Evolutionary conservation across 2,888 invertebrate species (phyloP), one percentile per base, ranked within the genome.

Genomic region (Melieria picta): DNA sequence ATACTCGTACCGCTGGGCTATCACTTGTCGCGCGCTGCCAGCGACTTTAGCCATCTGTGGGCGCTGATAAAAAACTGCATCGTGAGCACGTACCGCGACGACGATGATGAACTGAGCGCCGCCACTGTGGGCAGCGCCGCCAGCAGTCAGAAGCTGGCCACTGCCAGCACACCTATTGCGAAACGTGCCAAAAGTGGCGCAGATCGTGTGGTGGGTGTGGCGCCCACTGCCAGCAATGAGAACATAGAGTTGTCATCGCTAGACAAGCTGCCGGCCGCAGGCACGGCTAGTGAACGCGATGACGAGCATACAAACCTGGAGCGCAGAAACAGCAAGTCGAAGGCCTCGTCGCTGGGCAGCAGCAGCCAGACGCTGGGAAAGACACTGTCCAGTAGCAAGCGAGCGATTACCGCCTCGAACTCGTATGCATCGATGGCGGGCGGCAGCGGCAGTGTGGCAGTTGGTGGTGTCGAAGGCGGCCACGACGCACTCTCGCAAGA

Each of bases 11-110:
- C 97, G 0, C 89, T 94, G 65, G 93, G 95, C 4, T 99, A 98
- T 84, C 97, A 98, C 84, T 88, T 99, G 66, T 98, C 98, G 82
- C 90, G 99, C 69, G 93, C 94, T 75, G 94, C 97, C 0, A 96
- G 96, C 77, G 98, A 98, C 87, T 97, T 97, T 13, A 91, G 92
- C 13, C 91, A 96, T 13, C 90, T 98, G 77, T 97, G 96, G 96
- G 94, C 92, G 79, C 90, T 96, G 11, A 89, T 96, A 2, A 95
- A 95, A 83, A 92, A 85, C 9, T 85, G 92, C 76, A 93, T 95
- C 81, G 87, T 95, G 30, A 85, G 84, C 72, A 91, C 93, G 84
- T 93, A 94, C 10, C 93, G 93, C 0, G 93, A 94, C 73, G 88
- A 93, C 48, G 93, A 93, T 74, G 89, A 90, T 61, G 85, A 85